phyloP scores from a whole-genome alignment of 2,113 vertebrate genomes.

The Prinia subflava region DNA sequence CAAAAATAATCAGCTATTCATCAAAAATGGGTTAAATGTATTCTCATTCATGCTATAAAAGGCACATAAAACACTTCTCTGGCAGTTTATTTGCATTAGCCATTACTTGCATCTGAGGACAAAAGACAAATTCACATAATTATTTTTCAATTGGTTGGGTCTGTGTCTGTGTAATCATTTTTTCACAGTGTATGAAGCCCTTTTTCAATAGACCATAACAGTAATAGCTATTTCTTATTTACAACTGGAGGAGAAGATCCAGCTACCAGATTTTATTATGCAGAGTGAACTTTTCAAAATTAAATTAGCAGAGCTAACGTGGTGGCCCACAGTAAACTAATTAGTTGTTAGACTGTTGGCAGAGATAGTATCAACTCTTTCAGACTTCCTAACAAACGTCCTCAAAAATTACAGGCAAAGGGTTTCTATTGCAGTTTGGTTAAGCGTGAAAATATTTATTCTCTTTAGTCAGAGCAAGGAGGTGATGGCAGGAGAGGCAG shows the following conservation, averaged over 20 bases:
- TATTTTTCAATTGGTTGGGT: constrained; percentile 44
- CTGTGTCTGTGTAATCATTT: constrained; percentile 39
- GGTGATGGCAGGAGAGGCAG: not conserved
- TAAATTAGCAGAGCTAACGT: not conserved
- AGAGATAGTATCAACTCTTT: not conserved
- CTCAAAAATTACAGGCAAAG: not conserved
- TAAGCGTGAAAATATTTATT: not conserved
- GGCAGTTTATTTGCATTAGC: constrained; percentile 35
- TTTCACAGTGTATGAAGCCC: constrained; percentile 6
- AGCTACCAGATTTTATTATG: constrained; percentile 1
- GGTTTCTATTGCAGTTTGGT: not conserved
- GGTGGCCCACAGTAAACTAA: not conserved
- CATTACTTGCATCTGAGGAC: constrained; percentile 36
- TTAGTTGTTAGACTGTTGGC: not conserved
- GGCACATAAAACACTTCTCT: constrained; percentile 27
- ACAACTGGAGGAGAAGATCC: not conserved
- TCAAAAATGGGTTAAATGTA: not conserved
- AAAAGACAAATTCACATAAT: constrained; percentile 51
- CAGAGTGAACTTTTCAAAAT: constrained; percentile 21
- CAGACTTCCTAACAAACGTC: not conserved
- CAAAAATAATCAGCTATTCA: not conserved
- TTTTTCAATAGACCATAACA: constrained; percentile 19
- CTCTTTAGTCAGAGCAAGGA: not conserved
- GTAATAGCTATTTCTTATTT: constrained; percentile 15
- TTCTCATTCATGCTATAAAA: not conserved